These are phyloP conservation scores for Tetraodon nigroviridis DNA, from an alignment of 2,113 vertebrate species.

Conservation along the genomic window DNA sequence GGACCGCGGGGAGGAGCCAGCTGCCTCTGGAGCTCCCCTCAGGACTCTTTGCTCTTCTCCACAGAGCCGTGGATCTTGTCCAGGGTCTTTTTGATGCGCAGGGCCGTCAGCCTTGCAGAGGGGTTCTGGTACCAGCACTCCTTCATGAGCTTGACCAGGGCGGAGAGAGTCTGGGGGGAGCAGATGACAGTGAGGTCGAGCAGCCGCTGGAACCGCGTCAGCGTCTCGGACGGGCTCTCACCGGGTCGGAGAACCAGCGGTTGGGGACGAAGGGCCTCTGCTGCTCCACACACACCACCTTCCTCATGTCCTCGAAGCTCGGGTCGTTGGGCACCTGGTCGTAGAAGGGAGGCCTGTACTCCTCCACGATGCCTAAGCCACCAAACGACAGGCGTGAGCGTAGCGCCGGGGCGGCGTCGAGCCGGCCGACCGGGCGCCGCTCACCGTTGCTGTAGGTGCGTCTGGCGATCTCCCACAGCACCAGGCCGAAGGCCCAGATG, in stretches of 20 bases:
- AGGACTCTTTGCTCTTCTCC: slow-evolving; percentile 79
- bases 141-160: slow-evolving; percentile 81
- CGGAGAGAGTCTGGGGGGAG: slow-evolving; percentile 70
- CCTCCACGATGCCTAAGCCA: slow-evolving; percentile 75
- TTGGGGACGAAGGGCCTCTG: slow-evolving; percentile 81
- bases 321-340: slow-evolving; percentile 80
- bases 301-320: slow-evolving; percentile 82
- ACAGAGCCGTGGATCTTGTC: slow-evolving; percentile 79
- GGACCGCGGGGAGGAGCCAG: no score
- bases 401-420: background rate
- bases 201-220: background rate
- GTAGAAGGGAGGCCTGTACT: slow-evolving; percentile 80
- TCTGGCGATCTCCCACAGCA: slow-evolving; percentile 78
- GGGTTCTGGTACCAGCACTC: slow-evolving; percentile 85
- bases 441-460: slow-evolving; percentile 79
- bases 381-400: background rate
- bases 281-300: slow-evolving; percentile 81
- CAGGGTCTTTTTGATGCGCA: slow-evolving; percentile 81
- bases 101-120: slow-evolving; percentile 76
- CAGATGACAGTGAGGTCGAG: background rate
- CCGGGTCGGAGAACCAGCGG: slow-evolving; percentile 81
- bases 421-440: background rate
- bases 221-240: slow-evolving; percentile 32
- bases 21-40: slow-evolving; percentile 40
- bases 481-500: slow-evolving; percentile 80